These are phyloP conservation scores for Trissolcus japonicus DNA, from an alignment of 2,888 invertebrate genomes.

Conservation along the genomic window DNA sequence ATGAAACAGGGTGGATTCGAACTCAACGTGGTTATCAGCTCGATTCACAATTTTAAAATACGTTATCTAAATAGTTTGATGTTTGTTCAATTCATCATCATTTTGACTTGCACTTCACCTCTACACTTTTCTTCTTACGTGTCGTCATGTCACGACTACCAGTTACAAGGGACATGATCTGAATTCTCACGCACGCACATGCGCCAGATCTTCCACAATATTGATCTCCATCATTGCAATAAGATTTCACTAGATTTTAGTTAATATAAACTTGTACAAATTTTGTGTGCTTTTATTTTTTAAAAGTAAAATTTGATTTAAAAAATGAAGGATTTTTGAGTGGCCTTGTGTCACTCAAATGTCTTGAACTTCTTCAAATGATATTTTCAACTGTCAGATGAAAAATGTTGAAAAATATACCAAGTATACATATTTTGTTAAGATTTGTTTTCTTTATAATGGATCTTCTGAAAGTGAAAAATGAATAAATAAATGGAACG, in stretches of 20 bases:
- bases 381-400: no score
- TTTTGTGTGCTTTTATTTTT: background rate
- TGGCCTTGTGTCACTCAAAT: background rate
- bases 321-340: background rate
- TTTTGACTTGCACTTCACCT: background rate
- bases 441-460: background rate
- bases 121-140: slow-evolving; percentile 13
- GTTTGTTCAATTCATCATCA: background rate
- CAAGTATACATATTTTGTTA: background rate
- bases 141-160: slow-evolving; percentile 25
- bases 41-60: background rate
- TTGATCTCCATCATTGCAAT: slow-evolving; percentile 59
- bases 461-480: background rate
- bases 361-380: background rate
- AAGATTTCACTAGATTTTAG: slow-evolving; percentile 17
- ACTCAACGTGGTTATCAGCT: background rate
- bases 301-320: background rate
- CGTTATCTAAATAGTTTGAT: background rate
- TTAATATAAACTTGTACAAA: background rate
- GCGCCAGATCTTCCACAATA: slow-evolving; percentile 63
- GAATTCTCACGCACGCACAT: slow-evolving; percentile 55
- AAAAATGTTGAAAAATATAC: no score
- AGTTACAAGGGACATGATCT: slow-evolving; percentile 29
- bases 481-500: slow-evolving; percentile 14
- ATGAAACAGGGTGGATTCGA: background rate